These are phyloP conservation scores for Erebia aethiops DNA, from an alignment of 2,888 invertebrate species.

Conservation along the genomic window DNA sequence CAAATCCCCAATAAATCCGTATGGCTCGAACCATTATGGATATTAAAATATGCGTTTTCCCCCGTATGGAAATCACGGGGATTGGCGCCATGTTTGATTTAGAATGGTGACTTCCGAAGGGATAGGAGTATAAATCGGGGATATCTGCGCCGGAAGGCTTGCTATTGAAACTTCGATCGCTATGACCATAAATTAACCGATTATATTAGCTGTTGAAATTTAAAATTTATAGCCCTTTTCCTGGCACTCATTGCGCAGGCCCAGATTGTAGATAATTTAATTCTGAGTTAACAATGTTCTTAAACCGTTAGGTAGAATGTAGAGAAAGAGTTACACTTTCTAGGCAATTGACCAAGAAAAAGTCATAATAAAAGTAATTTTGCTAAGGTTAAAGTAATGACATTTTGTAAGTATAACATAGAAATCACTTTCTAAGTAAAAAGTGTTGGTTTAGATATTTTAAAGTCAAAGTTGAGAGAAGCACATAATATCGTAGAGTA, in stretches of 20 bases:
- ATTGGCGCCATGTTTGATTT: constrained; percentile 76
- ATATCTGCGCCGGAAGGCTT: constrained; percentile 60
- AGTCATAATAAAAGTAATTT: no score
- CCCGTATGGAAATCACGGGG: constrained; percentile 56
- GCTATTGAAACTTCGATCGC: constrained; percentile 56
- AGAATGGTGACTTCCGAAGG: constrained; percentile 75
- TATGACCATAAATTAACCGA: constrained; percentile 62
- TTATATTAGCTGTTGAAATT: constrained; percentile 32
- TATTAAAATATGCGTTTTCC: constrained; percentile 70
- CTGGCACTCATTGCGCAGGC: constrained; percentile 13
- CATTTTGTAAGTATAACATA: neutral
- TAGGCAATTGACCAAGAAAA: neutral
- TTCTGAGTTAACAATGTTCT: constrained; percentile 1
- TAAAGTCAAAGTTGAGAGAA: neutral
- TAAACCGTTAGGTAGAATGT: neutral
- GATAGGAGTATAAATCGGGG: constrained; percentile 66
- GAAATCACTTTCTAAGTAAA: neutral
- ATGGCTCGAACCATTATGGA: constrained; percentile 57
- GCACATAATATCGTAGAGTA: neutral
- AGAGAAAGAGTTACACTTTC: neutral
- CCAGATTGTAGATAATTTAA: constrained; percentile 20
- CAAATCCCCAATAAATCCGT: constrained; percentile 49
- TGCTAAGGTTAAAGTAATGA: neutral
- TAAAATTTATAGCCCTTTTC: constrained; percentile 27
- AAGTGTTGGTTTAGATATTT: neutral